These are phyloP conservation scores for Myotis planiceps DNA, from an alignment of 2,797 vertebrate genomes.

Conservation along the genomic window DNA sequence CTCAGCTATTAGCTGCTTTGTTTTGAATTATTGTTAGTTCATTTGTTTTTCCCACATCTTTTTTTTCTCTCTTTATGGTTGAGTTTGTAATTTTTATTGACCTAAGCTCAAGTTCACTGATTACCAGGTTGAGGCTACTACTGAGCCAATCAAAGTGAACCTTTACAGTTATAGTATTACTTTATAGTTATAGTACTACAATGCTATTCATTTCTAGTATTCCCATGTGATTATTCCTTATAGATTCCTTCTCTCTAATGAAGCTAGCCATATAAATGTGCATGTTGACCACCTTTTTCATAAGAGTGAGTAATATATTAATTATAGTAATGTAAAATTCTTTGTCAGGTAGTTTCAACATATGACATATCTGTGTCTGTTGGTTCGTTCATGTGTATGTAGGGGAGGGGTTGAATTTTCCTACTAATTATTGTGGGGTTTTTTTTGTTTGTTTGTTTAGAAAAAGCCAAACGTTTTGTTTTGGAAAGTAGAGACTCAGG, in stretches of 20 bases:
- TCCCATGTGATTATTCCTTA: background rate
- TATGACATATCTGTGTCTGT: background rate
- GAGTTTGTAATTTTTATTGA: background rate
- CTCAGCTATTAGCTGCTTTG: background rate
- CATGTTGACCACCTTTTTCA: background rate
- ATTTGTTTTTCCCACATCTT: background rate
- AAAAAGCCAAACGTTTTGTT: background rate
- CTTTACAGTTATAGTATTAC: background rate
- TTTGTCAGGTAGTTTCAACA: background rate
- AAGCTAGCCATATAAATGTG: background rate
- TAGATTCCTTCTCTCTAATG: background rate
- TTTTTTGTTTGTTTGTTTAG: background rate
- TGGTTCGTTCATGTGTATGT: background rate
- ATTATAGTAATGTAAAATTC: background rate
- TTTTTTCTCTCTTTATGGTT: background rate
- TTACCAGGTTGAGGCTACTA: background rate
- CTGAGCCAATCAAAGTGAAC: background rate
- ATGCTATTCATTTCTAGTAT: background rate
- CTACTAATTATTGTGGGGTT: background rate
- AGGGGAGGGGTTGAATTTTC: background rate
- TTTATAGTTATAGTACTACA: background rate
- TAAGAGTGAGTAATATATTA: background rate
- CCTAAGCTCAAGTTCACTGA: background rate
- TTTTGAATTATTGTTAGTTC: background rate
- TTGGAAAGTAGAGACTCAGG: background rate